Conservation (phyloP, 2,888 invertebrate species). For the Meloe dianella region DNA sequence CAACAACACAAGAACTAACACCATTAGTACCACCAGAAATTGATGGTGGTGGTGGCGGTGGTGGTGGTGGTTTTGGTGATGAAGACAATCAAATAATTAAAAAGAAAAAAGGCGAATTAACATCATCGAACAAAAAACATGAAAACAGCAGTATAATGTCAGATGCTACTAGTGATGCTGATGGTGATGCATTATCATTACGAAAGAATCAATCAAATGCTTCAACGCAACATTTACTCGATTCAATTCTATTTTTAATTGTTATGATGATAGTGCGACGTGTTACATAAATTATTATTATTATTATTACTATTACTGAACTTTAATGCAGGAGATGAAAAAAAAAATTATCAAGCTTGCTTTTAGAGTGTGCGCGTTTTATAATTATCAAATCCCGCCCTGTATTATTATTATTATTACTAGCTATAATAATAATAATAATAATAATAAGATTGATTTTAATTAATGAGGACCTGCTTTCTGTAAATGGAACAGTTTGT, state of each 20-base stretch:
- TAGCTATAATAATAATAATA: too few species aligned
- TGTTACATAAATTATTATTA: constrained; percentile 41
- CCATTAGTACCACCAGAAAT: constrained; percentile 57
- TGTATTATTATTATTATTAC: too few species aligned
- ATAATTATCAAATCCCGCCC: background rate
- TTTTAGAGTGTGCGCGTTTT: constrained; percentile 22
- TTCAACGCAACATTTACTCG: constrained; percentile 16
- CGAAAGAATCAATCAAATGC: constrained; percentile 51
- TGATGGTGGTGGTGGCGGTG: constrained; percentile 41
- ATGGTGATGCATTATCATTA: constrained; percentile 51
- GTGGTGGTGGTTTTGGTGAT: too few species aligned
- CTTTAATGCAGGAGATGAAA: constrained; percentile 6
- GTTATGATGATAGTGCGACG: constrained; percentile 32
- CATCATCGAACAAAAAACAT: constrained; percentile 47
- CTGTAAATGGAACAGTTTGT: constrained; percentile 39
- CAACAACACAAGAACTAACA: constrained; percentile 62
- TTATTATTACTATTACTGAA: too few species aligned
- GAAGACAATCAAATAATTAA: constrained; percentile 31
- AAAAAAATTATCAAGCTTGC: constrained; percentile 13
- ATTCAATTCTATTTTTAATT: constrained; percentile 19
- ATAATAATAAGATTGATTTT: background rate
- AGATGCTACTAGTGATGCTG: constrained; percentile 51
- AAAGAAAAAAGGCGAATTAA: constrained; percentile 30
- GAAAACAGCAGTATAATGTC: constrained; percentile 56
- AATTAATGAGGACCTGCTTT: background rate